Conservation (phyloP, 2,888 invertebrate species). For the Tenthredo notha region DNA sequence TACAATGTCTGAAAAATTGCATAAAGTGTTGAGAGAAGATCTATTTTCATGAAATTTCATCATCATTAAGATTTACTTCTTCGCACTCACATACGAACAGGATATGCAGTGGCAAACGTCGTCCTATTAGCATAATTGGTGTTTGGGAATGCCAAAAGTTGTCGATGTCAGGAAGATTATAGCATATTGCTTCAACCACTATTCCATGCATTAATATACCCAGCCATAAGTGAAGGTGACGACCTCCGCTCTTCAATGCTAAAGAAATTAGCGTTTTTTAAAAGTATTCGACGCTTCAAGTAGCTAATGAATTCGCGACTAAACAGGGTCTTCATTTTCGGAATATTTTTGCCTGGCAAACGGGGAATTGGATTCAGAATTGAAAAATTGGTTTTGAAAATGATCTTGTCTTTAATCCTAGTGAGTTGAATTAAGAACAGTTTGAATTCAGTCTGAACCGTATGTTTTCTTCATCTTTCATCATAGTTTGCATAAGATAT, state of each 20-base stretch:
- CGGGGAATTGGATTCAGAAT: neutral
- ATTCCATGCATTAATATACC: constrained; percentile 87
- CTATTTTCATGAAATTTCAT: neutral
- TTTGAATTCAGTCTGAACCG: neutral
- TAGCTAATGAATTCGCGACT: neutral
- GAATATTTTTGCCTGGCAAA: neutral
- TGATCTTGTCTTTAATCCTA: neutral
- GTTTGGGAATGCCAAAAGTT: constrained; percentile 93
- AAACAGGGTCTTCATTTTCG: neutral
- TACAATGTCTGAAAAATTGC: constrained; percentile 80
- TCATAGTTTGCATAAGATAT: constrained; percentile 10
- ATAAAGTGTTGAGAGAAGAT: neutral
- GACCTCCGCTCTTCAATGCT: constrained; percentile 87
- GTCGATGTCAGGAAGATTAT: constrained; percentile 87
- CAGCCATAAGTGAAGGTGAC: constrained; percentile 88
- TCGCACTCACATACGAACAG: constrained; percentile 84
- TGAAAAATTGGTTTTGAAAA: neutral
- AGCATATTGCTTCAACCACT: constrained; percentile 86
- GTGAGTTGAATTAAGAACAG: neutral
- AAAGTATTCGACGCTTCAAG: too few species aligned
- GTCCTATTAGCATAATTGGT: constrained; percentile 86
- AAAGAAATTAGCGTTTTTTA: constrained; percentile 59
- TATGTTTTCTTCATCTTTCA: neutral
- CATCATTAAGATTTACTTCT: neutral
- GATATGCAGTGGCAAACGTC: constrained; percentile 87